Evolutionary conservation across 2,888 invertebrate genomes (phyloP).

Genomic region (Smittia aterrima): DNA sequence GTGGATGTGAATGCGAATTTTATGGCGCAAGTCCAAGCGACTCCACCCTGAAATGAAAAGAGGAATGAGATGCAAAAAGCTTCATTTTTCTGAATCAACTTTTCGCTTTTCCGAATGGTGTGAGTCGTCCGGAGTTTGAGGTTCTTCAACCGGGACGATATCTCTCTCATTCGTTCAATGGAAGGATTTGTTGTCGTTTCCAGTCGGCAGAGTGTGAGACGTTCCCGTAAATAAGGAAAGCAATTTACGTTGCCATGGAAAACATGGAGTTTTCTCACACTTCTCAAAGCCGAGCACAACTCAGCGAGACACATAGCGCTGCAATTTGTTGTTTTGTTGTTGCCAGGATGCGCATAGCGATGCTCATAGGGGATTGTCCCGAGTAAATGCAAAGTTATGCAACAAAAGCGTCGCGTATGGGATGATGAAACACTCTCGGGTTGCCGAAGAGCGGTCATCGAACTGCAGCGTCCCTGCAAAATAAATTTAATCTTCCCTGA

Average conservation of each 20-base stretch:
- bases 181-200: constrained; percentile 10
- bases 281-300: not conserved
- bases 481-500: not conserved
- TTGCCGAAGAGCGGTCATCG: not conserved
- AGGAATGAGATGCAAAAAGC: not conserved
- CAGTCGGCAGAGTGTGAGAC: not conserved
- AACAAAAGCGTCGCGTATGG: not conserved
- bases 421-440: not conserved
- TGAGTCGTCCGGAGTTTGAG: not conserved
- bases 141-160: not conserved
- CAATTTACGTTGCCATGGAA: not conserved
- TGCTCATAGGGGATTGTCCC: not conserved
- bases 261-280: not conserved
- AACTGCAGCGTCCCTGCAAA: not conserved
- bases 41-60: constrained; percentile 25
- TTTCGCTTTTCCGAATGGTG: not conserved
- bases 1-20: not conserved
- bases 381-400: constrained; percentile 16
- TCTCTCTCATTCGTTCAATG: not conserved
- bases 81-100: not conserved
- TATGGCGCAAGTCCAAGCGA: constrained; percentile 11
- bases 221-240: not conserved
- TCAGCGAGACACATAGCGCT: constrained; percentile 14
- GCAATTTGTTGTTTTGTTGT: not conserved
- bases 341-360: not conserved